Base-by-base conservation (phyloP, 2,797 vertebrate species). In the Melanotaenia pygmaea region DNA sequence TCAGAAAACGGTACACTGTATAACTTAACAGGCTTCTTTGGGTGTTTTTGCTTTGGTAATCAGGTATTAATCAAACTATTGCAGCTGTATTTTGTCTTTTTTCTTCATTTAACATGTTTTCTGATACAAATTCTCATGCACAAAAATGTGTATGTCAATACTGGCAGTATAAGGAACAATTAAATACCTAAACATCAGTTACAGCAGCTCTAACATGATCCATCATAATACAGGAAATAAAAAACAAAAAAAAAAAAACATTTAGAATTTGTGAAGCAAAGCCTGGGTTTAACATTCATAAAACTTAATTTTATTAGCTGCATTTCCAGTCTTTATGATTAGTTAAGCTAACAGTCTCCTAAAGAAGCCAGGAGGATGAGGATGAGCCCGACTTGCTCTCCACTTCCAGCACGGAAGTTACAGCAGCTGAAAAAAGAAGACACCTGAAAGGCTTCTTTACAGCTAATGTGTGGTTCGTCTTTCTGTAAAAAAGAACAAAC, bases 1-100 rank as follows among this genome's bases (percentile, higher is more conserved):
- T 91, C 78, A 77, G 56, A 85, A 69, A 83, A 81, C 35, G 71
- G 40, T 79, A 76, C 47, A 83, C 11, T 59, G 54, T 70, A 58
- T 59, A 73, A 71, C 38, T 58, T 75, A 58, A 81, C 57, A 80
- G 53, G n/a, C n/a, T 58, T 56, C 18, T 61, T 84, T 83, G 72
- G 68, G 70, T 84, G 12, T 74, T 74, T 72, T 65, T 47, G 24
- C 74, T 82, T 83, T 81, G 79, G 72, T 43, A 70, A 43, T 62
- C 62, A 37, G 3, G 67, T 51, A 51, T 82, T 11, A 78, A 45
- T 63, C 8, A 69, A 12, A 20, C 50, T 64, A 26, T 66, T 61
- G 45, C 14, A 24, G 59, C 3, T 67, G 38, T 58, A 26, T 35
- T 32, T 47, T 35, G n/a, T 37, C 4, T 51, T 22, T 51, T 34